Conservation (phyloP, 2,113 vertebrate genomes). For the Phalacrocorax carbo region DNA sequence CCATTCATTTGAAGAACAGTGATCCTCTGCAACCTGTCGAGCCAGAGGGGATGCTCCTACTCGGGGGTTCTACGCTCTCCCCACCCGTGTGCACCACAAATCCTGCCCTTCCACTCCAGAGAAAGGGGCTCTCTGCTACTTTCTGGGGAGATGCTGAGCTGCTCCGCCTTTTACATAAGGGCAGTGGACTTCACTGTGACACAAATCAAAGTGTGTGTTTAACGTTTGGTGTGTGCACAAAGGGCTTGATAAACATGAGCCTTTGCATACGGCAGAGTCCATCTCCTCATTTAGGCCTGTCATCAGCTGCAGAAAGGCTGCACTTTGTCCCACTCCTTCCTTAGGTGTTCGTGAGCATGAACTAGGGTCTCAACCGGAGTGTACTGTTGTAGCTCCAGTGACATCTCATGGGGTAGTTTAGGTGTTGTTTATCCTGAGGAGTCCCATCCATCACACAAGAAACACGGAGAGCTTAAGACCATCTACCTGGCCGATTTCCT, state of each 20-base stretch:
- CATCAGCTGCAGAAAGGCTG: background rate
- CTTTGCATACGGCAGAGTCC: background rate
- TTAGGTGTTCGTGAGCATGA: background rate
- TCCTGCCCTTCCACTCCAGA: background rate
- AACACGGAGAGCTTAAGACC: background rate
- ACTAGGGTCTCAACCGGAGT: background rate
- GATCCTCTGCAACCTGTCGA: background rate
- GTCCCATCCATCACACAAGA: background rate
- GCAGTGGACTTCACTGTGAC: background rate
- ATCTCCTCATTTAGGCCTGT: background rate
- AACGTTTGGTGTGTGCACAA: accelerated
- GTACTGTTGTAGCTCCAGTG: background rate
- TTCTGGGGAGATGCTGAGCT: background rate
- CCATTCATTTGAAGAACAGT: background rate
- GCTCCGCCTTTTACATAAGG: background rate
- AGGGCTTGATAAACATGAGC: background rate
- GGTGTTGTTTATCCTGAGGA: background rate
- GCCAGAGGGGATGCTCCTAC: background rate
- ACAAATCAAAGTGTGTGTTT: background rate
- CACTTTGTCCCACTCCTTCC: background rate
- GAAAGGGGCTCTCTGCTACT: background rate
- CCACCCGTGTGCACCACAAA: background rate
- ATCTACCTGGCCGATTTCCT: background rate
- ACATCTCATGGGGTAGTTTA: background rate
- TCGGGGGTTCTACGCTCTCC: background rate